Evolutionary conservation across 2,888 invertebrate species (phyloP).

Genomic region (Drosophila ustulata): DNA sequence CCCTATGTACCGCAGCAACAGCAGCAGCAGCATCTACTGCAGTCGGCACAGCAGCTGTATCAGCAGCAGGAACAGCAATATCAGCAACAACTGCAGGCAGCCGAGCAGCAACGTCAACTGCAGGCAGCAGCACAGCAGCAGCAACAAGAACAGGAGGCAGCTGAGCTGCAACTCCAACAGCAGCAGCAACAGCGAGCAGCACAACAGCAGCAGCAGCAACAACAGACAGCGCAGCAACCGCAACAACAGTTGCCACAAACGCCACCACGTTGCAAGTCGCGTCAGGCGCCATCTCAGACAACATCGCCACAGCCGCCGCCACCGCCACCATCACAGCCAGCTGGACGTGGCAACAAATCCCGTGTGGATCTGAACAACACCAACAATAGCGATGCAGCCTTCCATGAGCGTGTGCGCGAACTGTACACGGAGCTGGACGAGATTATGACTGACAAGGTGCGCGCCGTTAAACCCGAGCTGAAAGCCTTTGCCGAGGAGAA

Average conservation of each 20-base stretch:
- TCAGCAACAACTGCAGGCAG: slow-evolving; percentile 1
- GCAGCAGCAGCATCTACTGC: slow-evolving; percentile 9
- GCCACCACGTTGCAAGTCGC: slow-evolving; percentile 11
- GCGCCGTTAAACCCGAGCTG: slow-evolving; percentile 87
- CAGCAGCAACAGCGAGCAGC: slow-evolving; percentile 1
- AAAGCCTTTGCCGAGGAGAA: slow-evolving; percentile 88
- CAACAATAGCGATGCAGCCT: slow-evolving; percentile 66
- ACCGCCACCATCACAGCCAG: background rate
- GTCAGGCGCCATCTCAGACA: slow-evolving; percentile 23
- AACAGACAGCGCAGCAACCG: background rate
- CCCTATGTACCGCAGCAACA: slow-evolving; percentile 13
- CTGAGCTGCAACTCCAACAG: slow-evolving; percentile 5
- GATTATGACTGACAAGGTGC: slow-evolving; percentile 82
- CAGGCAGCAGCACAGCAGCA: slow-evolving; percentile 1
- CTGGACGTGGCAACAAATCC: slow-evolving; percentile 29
- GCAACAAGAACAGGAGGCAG: slow-evolving; percentile 1
- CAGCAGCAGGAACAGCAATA: background rate
- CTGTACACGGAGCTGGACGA: slow-evolving; percentile 66
- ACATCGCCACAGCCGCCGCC: background rate
- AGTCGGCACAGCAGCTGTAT: background rate
- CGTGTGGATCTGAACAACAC: slow-evolving; percentile 50
- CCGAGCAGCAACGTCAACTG: slow-evolving; percentile 3
- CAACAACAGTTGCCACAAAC: slow-evolving; percentile 16
- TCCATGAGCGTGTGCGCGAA: slow-evolving; percentile 77
- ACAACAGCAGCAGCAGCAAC: slow-evolving; percentile 3